Base-by-base conservation (phyloP, 1,140 invertebrate species). In the Heliconius melpomene region DNA sequence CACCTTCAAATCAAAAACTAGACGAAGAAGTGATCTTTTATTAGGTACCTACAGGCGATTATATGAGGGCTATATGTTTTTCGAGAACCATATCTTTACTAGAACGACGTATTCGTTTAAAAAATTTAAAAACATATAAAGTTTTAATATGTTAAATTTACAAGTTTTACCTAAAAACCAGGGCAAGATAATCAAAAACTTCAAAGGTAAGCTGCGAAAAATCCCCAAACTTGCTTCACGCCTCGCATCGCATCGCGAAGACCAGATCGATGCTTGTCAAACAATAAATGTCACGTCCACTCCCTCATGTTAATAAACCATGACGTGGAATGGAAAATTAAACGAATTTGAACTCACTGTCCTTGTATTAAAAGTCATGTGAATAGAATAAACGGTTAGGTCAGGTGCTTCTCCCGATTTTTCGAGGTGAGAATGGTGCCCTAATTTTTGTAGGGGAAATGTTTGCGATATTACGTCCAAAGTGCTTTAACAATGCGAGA, bases 201-300 rank as follows among this genome's bases (percentile, higher is more conserved):
- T 66, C 26, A 66, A 66, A 66, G 60, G 13, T 13, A 29, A 29
- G 9, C 6, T 75, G 20, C 36, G 26, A 78, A 82, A 79, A 79
- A 80, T 77, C 74, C 77, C 83, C 82, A 78, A 92, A 92, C 90
- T 84, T 84, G 79, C 83, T 90, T 92, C 88, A 90, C 90, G 91
- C 89, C 88, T 91, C 90, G 81, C 81, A 81, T 91, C 90, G 81
- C 81, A 81, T 83, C 86, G 86, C 90, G 91, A 91, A 93, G 90
- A 90, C 85, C 90, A 93, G 92, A 93, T 93, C 92, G 92, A 93
- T 93, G 91, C 86, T 90, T 92, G 91, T 94, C 92, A 94, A 93
- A 94, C 92, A 94, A 94, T 93, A 92, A 94, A 94, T 94, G 92
- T 92, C 91, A 94, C 85, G 90, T 91, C 90, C 88, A 91, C 87